phyloP scores from a whole-genome alignment of 2,888 invertebrate species.

The Cepaea hortensis region DNA sequence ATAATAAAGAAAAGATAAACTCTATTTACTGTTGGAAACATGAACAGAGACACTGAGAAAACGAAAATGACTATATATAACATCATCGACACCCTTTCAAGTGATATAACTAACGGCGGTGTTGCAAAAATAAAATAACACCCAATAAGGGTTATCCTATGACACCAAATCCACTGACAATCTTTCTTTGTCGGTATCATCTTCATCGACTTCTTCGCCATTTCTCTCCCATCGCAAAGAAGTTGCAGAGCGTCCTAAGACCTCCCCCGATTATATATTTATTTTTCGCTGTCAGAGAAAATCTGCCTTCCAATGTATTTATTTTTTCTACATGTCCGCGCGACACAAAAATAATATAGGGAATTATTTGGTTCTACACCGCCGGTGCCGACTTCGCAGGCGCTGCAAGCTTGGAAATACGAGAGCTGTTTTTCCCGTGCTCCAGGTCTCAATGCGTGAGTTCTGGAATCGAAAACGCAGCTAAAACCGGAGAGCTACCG shows the following conservation, averaged over 20 bases:
- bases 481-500: no score
- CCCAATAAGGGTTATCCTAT: constrained; percentile 2
- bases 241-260: background rate
- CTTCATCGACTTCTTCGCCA: background rate
- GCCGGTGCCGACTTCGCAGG: background rate
- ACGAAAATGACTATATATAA: no score
- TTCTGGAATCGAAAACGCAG: background rate
- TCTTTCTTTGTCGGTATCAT: constrained; percentile 2
- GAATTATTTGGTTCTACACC: constrained; percentile 37
- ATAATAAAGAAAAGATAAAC: no score
- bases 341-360: constrained; percentile 41
- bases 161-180: background rate
- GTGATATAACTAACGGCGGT: background rate
- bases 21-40: no score
- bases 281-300: constrained; percentile 20
- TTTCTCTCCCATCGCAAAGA: background rate
- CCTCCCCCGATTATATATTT: constrained; percentile 33
- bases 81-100: background rate
- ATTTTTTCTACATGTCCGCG: constrained; percentile 32
- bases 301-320: constrained; percentile 22
- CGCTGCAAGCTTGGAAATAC: constrained; percentile 33
- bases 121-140: background rate
- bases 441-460: background rate
- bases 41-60: no score
- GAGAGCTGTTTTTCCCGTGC: background rate